Evolutionary conservation across 2,888 invertebrate genomes (phyloP).

Genomic region (Octonoba sinensis): DNA sequence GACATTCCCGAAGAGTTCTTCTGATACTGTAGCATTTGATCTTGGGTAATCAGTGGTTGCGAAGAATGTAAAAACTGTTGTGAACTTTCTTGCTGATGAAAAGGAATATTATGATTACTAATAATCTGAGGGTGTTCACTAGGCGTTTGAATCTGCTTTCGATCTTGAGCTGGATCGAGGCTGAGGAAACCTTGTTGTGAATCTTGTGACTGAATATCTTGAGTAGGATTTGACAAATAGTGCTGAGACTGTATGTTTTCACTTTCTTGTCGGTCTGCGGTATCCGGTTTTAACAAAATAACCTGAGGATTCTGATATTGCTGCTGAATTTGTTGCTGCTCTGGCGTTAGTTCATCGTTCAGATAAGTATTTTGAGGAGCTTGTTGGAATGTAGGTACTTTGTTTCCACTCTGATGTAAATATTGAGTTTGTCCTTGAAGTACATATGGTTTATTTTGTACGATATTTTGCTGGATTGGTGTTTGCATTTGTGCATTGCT

Average conservation of each 20-base stretch:
- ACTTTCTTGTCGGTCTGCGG: background rate
- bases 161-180: background rate
- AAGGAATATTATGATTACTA: conserved; percentile 34
- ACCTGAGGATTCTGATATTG: background rate
- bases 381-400: too few species aligned
- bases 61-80: background rate
- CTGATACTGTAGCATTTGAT: background rate
- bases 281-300: background rate
- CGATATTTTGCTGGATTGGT: too few species aligned
- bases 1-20: too few species aligned
- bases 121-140: conserved; percentile 16
- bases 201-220: background rate
- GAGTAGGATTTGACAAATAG: background rate
- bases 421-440: too few species aligned
- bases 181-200: background rate
- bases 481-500: too few species aligned
- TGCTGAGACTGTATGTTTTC: background rate
- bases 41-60: background rate
- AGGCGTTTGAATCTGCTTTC: background rate
- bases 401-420: too few species aligned
- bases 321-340: conserved; percentile 12
- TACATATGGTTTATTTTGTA: too few species aligned
- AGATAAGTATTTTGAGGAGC: too few species aligned
- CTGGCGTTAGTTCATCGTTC: background rate
- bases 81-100: background rate